Conservation (phyloP, 2,113 vertebrate species). For the Scatophagus argus region DNA sequence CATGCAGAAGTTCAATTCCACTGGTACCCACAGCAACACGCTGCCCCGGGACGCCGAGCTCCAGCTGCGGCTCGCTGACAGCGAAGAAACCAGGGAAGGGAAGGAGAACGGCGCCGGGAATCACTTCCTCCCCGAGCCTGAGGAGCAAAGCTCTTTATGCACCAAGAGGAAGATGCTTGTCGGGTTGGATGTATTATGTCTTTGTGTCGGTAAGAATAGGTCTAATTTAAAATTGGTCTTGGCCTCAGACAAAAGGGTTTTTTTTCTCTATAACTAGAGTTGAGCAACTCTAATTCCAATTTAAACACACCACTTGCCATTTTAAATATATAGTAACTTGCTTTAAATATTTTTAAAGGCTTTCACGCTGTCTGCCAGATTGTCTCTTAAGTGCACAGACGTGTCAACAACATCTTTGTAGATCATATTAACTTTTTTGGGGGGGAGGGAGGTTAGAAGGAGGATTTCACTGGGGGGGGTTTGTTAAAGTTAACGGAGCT, state of each 20-base stretch:
- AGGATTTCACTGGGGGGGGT: neutral
- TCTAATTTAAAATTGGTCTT: neutral
- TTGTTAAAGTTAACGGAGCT: slow-evolving; percentile 57
- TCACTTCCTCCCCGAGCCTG: slow-evolving; percentile 59
- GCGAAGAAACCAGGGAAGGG: slow-evolving; percentile 72
- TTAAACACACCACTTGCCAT: neutral
- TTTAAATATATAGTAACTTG: neutral
- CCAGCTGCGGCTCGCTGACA: slow-evolving; percentile 80
- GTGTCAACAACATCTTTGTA: slow-evolving; percentile 10
- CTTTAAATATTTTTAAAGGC: neutral
- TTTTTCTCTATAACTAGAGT: neutral
- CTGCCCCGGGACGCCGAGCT: slow-evolving; percentile 81
- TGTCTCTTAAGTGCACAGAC: neutral
- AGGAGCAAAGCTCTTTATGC: slow-evolving; percentile 67
- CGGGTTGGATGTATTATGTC: slow-evolving; percentile 83
- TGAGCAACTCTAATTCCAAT: neutral
- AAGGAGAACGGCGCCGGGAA: slow-evolving; percentile 82
- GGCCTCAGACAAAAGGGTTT: neutral
- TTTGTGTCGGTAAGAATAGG: slow-evolving; percentile 80
- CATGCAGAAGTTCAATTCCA: slow-evolving; percentile 82
- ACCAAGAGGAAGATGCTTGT: slow-evolving; percentile 85
- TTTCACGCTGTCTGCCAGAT: neutral
- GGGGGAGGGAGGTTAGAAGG: slow-evolving; percentile 8
- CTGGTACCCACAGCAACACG: slow-evolving; percentile 60
- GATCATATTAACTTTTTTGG: neutral